Base-by-base conservation (phyloP, 2,888 invertebrate species). In the Isotomurus palustris region DNA sequence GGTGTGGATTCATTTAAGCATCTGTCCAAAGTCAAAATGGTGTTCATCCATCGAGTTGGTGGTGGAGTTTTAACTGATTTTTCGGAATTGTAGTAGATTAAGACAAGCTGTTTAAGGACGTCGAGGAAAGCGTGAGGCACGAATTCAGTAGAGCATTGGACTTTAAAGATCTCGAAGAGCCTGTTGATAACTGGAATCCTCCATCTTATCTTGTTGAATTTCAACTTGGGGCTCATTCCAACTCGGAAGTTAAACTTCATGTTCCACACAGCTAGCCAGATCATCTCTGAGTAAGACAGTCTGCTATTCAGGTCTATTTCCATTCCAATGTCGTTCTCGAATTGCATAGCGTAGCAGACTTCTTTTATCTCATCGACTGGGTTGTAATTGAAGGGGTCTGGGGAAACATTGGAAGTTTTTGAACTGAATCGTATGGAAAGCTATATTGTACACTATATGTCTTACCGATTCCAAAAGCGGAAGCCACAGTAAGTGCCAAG, bases 61-160 rank as follows among this genome's bases (percentile, higher is more conserved):
- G n/a, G n/a, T n/a, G n/a, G n/a, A n/a, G n/a, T n/a, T n/a, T n/a
- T n/a, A n/a, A n/a, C n/a, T n/a, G n/a, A n/a, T n/a, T n/a, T n/a
- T 1, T 41, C n/a, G 4, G 57, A 56, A 50, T 61, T 61, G 12
- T 47, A 51, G 29, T 61, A 61, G 21, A 61, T 53, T 58, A 61
- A 58, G 24, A 58, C 54, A 4, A 61, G 32, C 27, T 61, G 57
- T 14, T 25, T 25, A 1, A 41, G 36, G 22, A 54, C 43, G 19
- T 57, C 45, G 10, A 61, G 25, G 27, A 57, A 60, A 17, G 38
- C 35, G 8, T 44, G 43, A n/a, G 45, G 28, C 2, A 61, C 55
- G n/a, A 25, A 51, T 14, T 41, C 48, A 14, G 38, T 8, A 2
- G 57, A 58, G 27, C 61, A 61, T 1, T 24, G n/a, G 29, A 22